phyloP scores from a whole-genome alignment of 2,888 invertebrate species.

The Netelia fuscicornis region DNA sequence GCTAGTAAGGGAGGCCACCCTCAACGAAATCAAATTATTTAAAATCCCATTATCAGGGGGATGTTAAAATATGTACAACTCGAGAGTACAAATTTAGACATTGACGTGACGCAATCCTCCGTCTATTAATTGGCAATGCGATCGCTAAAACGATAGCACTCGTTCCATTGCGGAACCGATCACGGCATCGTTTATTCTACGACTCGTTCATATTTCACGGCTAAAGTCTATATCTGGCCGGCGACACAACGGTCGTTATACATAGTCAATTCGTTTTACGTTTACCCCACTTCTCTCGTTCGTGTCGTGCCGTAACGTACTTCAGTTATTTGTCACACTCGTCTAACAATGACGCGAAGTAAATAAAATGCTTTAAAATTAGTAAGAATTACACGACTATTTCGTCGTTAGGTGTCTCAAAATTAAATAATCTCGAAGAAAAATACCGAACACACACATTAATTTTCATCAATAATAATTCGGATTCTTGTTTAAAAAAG shows the following conservation, averaged over 20 bases:
- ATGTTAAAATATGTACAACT: too few relatives aligned
- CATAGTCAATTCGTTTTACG: conserved; percentile 21
- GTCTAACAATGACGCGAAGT: conserved; percentile 3
- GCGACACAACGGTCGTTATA: conserved; percentile 42
- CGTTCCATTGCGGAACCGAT: conserved; percentile 1
- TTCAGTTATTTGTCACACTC: conserved; percentile 10
- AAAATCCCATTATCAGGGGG: neutral
- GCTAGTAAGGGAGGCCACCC: neutral
- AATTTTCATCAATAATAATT: too few relatives aligned
- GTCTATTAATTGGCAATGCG: conserved; percentile 2
- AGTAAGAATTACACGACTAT: too few relatives aligned
- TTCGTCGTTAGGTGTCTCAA: too few relatives aligned
- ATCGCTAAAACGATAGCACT: neutral
- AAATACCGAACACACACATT: too few relatives aligned
- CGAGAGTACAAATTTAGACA: too few relatives aligned
- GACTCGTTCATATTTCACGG: conserved; percentile 52
- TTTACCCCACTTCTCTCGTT: neutral
- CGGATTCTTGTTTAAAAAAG: too few relatives aligned
- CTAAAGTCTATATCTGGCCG: conserved; percentile 45
- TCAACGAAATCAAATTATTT: neutral
- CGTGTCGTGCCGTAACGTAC: neutral
- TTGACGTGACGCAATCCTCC: too few relatives aligned
- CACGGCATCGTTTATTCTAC: conserved; percentile 11
- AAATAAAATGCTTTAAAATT: neutral
- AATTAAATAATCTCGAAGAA: too few relatives aligned